phyloP scores from a whole-genome alignment of 1,140 invertebrate species.

The Rhizoglyphus robini region DNA sequence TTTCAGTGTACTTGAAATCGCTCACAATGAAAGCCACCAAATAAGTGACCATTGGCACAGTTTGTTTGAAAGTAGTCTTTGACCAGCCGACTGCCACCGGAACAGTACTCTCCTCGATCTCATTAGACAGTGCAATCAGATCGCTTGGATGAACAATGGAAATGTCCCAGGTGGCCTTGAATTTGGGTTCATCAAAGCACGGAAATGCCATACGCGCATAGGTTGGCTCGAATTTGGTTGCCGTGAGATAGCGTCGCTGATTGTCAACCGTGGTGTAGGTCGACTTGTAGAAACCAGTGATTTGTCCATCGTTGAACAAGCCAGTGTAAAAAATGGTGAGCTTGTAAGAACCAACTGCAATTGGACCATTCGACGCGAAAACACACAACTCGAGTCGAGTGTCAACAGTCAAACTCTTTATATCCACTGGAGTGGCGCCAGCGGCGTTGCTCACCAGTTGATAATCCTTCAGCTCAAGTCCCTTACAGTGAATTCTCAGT shows the following conservation, averaged over 20 bases:
- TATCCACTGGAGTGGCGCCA: neutral
- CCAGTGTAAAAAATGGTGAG: conserved; percentile 40
- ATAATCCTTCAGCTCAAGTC: conserved; percentile 50
- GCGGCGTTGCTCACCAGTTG: neutral
- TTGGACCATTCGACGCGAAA: neutral
- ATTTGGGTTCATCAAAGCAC: conserved; percentile 43
- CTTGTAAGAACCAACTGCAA: neutral
- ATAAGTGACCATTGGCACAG: conserved; percentile 84
- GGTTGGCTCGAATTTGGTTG: conserved; percentile 42
- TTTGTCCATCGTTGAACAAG: conserved; percentile 48
- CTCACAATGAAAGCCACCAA: conserved; percentile 80
- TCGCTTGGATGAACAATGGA: conserved; percentile 41
- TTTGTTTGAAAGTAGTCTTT: conserved; percentile 49
- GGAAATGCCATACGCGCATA: conserved; percentile 43
- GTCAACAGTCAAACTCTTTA: neutral
- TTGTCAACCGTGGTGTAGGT: conserved; percentile 45
- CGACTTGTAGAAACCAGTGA: conserved; percentile 65
- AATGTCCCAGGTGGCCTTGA: conserved; percentile 32
- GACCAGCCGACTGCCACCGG: conserved; percentile 36
- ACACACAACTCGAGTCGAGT: neutral
- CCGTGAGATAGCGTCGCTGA: conserved; percentile 1
- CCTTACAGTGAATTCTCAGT: conserved; percentile 51
- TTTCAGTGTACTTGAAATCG: conserved; percentile 82
- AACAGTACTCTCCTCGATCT: conserved; percentile 47
- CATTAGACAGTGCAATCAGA: conserved; percentile 31